Conservation (phyloP, 2,113 vertebrate genomes). For the Alectura lathami region DNA sequence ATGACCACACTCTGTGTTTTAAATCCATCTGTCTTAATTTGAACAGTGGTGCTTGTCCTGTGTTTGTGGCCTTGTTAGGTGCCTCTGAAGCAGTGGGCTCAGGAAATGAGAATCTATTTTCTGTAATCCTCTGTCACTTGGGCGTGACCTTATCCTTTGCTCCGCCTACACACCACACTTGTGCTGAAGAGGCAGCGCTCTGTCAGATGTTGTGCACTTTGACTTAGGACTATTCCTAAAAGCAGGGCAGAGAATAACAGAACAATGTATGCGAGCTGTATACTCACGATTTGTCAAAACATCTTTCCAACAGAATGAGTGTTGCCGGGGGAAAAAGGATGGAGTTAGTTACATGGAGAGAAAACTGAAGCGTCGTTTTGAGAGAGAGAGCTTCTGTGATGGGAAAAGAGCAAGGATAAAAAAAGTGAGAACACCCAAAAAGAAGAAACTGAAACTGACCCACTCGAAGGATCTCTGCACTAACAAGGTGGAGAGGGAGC, state of each 20-base stretch:
- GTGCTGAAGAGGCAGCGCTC: not conserved
- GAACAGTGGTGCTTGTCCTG: not conserved
- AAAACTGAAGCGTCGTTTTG: slow-evolving; percentile 87
- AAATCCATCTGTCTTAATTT: not conserved
- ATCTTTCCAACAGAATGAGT: slow-evolving; percentile 70
- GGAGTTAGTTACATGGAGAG: slow-evolving; percentile 78
- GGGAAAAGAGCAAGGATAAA: slow-evolving; percentile 81
- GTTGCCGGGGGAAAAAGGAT: slow-evolving; percentile 79
- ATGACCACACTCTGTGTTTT: not conserved
- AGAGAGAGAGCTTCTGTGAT: slow-evolving; percentile 75
- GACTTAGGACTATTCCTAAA: not conserved
- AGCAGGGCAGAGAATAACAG: not conserved
- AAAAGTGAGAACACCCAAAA: slow-evolving; percentile 81
- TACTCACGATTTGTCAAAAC: not conserved
- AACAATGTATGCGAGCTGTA: not conserved
- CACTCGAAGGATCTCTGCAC: slow-evolving; percentile 74
- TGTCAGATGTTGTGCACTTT: not conserved
- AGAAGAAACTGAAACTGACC: slow-evolving; percentile 86
- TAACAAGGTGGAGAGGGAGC: slow-evolving; percentile 74
- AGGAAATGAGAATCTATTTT: not conserved
- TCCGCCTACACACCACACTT: not conserved
- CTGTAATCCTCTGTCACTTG: not conserved
- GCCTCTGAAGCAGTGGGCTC: not conserved
- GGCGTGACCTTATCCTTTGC: not conserved
- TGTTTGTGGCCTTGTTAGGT: not conserved